Conservation (phyloP, 2,797 vertebrate species). For the Onychomys arenicola region DNA sequence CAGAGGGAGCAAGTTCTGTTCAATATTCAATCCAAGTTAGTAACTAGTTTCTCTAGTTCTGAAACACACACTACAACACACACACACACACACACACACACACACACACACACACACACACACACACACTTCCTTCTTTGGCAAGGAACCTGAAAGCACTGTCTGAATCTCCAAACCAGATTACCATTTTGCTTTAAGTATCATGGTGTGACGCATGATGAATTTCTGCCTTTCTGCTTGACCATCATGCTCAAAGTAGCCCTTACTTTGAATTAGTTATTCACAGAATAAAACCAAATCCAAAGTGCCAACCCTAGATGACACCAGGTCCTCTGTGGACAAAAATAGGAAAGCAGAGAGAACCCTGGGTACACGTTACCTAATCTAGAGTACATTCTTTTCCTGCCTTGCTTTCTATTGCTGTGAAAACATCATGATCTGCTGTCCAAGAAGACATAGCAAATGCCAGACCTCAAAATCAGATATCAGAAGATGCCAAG, state of each 20-base stretch:
- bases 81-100: neutral
- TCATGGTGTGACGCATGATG: constrained; percentile 23
- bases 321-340: neutral
- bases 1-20: constrained; percentile 34
- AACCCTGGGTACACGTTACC: neutral
- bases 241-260: neutral
- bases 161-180: neutral
- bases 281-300: neutral
- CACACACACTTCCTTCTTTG: neutral
- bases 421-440: neutral
- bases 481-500: neutral
- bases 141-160: neutral
- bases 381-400: neutral
- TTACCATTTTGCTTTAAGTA: constrained; percentile 46
- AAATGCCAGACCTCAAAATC: neutral
- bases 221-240: constrained; percentile 60
- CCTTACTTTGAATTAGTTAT: constrained; percentile 29
- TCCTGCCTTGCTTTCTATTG: neutral
- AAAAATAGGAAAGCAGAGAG: neutral
- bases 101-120: neutral
- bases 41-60: neutral
- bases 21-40: neutral
- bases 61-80: neutral
- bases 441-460: neutral
- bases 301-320: neutral